Evolutionary conservation across 2,113 vertebrate species (phyloP).

Genomic region (Eublepharis macularius): DNA sequence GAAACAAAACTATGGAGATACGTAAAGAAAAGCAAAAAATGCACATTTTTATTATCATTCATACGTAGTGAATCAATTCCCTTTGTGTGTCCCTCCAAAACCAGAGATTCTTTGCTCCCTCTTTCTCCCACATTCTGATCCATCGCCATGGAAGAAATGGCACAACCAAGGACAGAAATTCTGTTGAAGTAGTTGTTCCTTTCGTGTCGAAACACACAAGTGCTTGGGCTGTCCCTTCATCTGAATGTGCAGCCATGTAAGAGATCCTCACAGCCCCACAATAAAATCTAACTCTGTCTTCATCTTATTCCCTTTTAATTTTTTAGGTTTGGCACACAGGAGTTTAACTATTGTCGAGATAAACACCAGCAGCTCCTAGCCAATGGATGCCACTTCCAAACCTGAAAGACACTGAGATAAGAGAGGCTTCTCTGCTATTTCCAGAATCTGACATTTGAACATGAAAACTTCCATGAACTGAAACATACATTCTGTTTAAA

Average conservation of each 20-base stretch:
- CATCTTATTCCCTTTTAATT: background rate
- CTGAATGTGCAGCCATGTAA: conserved; percentile 15
- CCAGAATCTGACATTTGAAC: background rate
- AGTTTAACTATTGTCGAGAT: background rate
- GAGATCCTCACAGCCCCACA: background rate
- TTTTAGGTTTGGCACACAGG: background rate
- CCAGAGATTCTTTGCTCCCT: too few relatives aligned
- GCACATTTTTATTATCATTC: too few relatives aligned
- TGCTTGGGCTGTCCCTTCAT: background rate
- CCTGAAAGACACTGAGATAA: conserved; percentile 11
- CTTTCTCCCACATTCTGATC: too few relatives aligned
- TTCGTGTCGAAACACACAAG: background rate
- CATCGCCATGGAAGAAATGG: too few relatives aligned
- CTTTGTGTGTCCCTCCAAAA: too few relatives aligned
- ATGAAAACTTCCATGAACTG: background rate
- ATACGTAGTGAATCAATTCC: too few relatives aligned
- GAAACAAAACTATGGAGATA: too few relatives aligned
- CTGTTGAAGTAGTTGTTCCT: rapidly evolving
- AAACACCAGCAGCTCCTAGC: background rate
- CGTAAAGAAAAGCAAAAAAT: too few relatives aligned
- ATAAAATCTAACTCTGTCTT: background rate
- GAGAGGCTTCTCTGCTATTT: background rate
- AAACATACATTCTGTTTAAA: too few relatives aligned
- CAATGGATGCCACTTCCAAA: background rate
- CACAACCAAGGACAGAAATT: background rate